These are phyloP conservation scores for Phaedon cochleariae DNA, from an alignment of 2,888 invertebrate species.

Conservation along the genomic window DNA sequence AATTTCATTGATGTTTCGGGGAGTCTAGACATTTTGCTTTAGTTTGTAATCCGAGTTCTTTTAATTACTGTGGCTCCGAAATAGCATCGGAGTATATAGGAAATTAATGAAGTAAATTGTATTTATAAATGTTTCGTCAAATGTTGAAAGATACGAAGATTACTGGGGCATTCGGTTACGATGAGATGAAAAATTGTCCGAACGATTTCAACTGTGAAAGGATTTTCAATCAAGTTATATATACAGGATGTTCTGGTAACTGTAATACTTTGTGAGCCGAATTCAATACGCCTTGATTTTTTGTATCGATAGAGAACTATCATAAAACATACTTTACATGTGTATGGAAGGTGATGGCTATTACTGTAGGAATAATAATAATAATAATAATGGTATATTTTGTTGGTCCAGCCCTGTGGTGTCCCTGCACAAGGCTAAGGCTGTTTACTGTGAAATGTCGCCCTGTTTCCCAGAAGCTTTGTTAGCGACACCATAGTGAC, in stretches of 20 bases:
- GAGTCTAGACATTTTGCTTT: conserved; percentile 32
- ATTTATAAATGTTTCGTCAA: conserved; percentile 14
- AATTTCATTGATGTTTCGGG: conserved; percentile 40
- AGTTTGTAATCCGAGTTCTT: conserved; percentile 21
- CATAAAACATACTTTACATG: too few species aligned
- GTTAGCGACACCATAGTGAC: too few species aligned
- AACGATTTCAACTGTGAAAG: background rate
- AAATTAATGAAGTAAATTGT: conserved; percentile 23
- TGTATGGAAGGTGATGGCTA: too few species aligned
- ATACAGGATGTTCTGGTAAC: background rate
- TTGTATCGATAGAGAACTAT: too few species aligned
- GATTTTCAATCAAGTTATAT: background rate
- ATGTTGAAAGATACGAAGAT: conserved; percentile 16
- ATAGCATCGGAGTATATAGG: conserved; percentile 19
- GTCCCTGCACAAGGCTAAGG: too few species aligned
- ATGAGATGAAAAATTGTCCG: conserved; percentile 4
- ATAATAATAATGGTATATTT: too few species aligned
- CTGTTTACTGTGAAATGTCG: too few species aligned
- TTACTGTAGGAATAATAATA: too few species aligned
- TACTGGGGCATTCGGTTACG: conserved; percentile 6
- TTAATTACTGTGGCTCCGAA: conserved; percentile 26
- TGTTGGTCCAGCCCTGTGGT: too few species aligned
- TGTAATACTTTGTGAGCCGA: too few species aligned
- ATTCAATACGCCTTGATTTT: too few species aligned
- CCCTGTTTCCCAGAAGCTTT: too few species aligned